These are phyloP conservation scores for Ictalurus furcatus DNA, from an alignment of 2,113 vertebrate species.

Conservation along the genomic window DNA sequence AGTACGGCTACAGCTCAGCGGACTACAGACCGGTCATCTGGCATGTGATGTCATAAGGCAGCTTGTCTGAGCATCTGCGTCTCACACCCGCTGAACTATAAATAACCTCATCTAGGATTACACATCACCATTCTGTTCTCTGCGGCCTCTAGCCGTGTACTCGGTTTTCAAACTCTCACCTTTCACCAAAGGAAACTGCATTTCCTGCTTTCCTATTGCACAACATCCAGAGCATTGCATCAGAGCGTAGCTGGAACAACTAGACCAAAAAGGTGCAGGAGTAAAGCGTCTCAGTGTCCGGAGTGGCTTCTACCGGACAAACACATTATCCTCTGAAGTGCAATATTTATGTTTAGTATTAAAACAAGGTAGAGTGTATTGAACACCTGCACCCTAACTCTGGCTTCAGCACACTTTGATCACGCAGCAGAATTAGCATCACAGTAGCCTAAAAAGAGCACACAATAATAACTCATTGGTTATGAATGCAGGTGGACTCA, in stretches of 20 bases:
- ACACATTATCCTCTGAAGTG: constrained; percentile 22
- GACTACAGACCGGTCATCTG: constrained; percentile 46
- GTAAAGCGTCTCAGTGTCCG: neutral
- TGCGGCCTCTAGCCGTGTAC: constrained; percentile 22
- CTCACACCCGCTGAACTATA: constrained; percentile 54
- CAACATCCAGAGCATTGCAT: neutral
- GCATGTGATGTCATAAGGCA: constrained; percentile 53
- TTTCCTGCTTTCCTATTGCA: constrained; percentile 5
- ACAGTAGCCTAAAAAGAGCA: constrained; percentile 43
- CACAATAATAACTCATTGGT: constrained; percentile 53
- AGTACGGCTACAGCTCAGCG: constrained; percentile 26
- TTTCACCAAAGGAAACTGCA: constrained; percentile 50
- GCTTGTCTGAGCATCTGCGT: constrained; percentile 48
- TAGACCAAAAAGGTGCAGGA: neutral
- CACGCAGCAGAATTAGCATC: constrained; percentile 52
- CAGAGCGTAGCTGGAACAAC: constrained; percentile 12
- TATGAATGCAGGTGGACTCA: constrained; percentile 46
- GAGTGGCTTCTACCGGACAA: neutral
- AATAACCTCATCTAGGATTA: constrained; percentile 58
- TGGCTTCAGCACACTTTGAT: constrained; percentile 52
- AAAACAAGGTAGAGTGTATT: constrained; percentile 13
- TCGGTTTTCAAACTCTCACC: constrained; percentile 21
- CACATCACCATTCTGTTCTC: constrained; percentile 39
- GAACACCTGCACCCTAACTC: constrained; percentile 48
- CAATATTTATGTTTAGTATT: neutral